Conservation (phyloP, 2,888 invertebrate genomes). For the Prostheceraeus crozeri region DNA sequence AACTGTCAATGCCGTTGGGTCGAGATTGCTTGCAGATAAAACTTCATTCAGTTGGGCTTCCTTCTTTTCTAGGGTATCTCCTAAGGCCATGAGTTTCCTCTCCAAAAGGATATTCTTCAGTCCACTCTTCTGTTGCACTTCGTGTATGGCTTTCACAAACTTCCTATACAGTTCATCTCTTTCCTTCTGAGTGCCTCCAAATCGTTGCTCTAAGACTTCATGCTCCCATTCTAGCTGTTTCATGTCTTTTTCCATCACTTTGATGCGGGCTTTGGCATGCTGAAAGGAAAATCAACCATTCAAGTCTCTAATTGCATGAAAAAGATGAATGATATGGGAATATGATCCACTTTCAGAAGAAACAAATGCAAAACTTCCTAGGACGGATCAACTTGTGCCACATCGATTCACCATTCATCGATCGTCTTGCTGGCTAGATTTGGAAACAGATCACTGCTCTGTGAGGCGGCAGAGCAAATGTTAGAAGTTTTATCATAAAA, state of each 20-base stretch:
- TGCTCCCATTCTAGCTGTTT: constrained; percentile 59
- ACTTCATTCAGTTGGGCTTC: constrained; percentile 67
- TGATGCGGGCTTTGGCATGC: constrained; percentile 61
- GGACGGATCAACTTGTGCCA: too few species aligned
- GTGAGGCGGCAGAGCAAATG: too few species aligned
- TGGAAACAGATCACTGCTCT: too few species aligned
- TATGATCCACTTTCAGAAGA: too few species aligned
- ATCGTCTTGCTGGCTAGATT: too few species aligned
- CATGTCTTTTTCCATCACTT: constrained; percentile 57
- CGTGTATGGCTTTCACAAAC: constrained; percentile 74
- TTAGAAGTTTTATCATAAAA: too few species aligned
- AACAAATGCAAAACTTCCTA: too few species aligned
- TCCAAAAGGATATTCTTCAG: constrained; percentile 74
- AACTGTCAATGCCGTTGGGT: constrained; percentile 60
- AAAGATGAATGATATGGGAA: too few species aligned
- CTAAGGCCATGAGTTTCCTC: constrained; percentile 65
- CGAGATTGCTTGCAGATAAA: constrained; percentile 62
- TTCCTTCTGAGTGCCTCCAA: constrained; percentile 68
- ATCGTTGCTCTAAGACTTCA: constrained; percentile 67
- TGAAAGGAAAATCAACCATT: constrained; percentile 45
- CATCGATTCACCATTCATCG: too few species aligned
- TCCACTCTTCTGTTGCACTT: constrained; percentile 77
- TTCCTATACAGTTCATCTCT: constrained; percentile 70
- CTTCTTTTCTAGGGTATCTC: constrained; percentile 65
- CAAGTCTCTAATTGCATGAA: neutral